Evolutionary conservation across 1,140 invertebrate species (phyloP), one percentile per base, ranked within the genome.

Genomic region (Ostrea denselamellosa): DNA sequence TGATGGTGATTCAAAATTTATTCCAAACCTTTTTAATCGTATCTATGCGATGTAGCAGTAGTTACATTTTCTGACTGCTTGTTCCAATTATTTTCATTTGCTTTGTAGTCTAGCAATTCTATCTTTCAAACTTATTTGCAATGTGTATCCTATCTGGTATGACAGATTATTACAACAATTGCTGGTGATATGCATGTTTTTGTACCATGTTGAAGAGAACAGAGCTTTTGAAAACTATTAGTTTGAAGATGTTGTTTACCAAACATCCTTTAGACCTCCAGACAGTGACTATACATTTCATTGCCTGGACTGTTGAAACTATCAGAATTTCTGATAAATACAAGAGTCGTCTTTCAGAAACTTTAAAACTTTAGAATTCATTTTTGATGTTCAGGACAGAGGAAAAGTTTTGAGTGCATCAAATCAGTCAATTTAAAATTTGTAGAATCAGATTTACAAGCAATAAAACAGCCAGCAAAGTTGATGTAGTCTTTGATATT

Each of bases 91-190:
- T 14, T 77, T 77, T 77, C 22, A 25, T 22, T 17, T 77, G 68
- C 68, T 28, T 9, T 77, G 14, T 77, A 34, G 68, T 5, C 28
- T 77, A 28, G 68, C 68, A 28, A 28, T 28, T 77, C 25, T 77
- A 77, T 8, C 68, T 77, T 77, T 77, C 14, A 28, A 34, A 77
- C 25, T 77, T 77, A 77, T 77, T 77, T 77, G 68, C 68, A 77
- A 62, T 44, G 58, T 62, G 14, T 17, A 17, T 28, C 14, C 14
- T 34, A 12, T 77, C 28, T 77, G 8, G 4, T 14, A 17, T 10
- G 28, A 77, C 10, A 34, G 68, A 77, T 34, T 34, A 77, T 77
- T 77, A 28, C 68, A 77, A 77, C 68, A 77, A 9, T 34, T 17
- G 28, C 68, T 77, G 68, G 28, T 25, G 14, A 0, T 0, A 9